Evolutionary conservation across 2,888 invertebrate genomes (phyloP).

Genomic region (Julus scandinavius): DNA sequence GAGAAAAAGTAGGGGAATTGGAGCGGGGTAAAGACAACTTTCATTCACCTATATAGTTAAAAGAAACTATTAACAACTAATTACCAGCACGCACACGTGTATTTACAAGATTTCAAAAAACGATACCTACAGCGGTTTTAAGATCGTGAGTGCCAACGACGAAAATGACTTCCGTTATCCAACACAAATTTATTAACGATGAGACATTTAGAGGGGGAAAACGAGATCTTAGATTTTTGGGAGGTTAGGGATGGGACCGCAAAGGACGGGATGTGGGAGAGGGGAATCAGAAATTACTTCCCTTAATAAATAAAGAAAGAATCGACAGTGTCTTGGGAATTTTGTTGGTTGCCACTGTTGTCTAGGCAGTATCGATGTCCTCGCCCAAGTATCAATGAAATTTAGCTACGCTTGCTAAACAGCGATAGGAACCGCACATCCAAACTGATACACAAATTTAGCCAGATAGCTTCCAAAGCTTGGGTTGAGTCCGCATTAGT

Average conservation of each 20-base stretch:
- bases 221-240: not conserved
- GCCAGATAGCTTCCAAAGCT: slow-evolving; percentile 14
- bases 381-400: slow-evolving; percentile 7
- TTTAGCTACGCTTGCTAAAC: not conserved
- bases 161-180: not conserved
- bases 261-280: too few relatives aligned
- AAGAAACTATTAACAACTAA: slow-evolving; percentile 33
- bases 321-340: not conserved
- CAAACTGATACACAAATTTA: slow-evolving; percentile 2
- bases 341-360: slow-evolving; percentile 21
- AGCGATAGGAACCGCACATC: slow-evolving; percentile 33
- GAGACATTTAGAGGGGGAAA: not conserved
- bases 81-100: slow-evolving; percentile 1
- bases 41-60: slow-evolving; percentile 7
- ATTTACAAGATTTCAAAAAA: not conserved
- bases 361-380: not conserved
- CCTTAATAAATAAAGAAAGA: slow-evolving; percentile 33
- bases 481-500: not conserved
- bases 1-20: too few relatives aligned
- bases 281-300: slow-evolving; percentile 20
- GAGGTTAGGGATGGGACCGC: not conserved
- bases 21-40: not conserved
- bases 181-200: not conserved
- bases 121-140: not conserved
- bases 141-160: not conserved